These are phyloP conservation scores for Oxyura jamaicensis DNA, from an alignment of 2,113 vertebrate species.

Conservation along the genomic window DNA sequence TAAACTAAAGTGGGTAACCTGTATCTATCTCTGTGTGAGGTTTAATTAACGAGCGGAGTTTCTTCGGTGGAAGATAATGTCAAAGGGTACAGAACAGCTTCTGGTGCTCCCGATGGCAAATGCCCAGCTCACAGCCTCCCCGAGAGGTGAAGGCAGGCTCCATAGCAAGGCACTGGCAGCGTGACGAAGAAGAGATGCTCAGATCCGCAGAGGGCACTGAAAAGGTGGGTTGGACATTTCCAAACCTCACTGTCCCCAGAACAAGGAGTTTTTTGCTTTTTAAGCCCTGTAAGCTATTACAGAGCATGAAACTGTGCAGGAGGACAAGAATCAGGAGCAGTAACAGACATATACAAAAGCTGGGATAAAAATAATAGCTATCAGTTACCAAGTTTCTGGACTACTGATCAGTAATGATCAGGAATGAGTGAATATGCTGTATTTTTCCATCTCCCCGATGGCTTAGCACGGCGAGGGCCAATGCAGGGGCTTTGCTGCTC, in stretches of 20 bases:
- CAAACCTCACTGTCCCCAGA: background rate
- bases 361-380: background rate
- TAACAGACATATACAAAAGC: background rate
- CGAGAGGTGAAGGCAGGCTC: background rate
- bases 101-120: background rate
- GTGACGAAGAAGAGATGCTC: background rate
- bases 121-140: background rate
- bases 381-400: background rate
- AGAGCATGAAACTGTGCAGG: fast-evolving
- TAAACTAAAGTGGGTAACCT: background rate
- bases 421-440: background rate
- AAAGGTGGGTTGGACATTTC: background rate
- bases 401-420: background rate
- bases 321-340: background rate
- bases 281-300: background rate
- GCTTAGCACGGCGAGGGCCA: background rate
- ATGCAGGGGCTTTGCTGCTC: background rate
- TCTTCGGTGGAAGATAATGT: background rate
- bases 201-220: fast-evolving
- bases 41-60: background rate
- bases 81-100: background rate
- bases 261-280: background rate
- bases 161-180: background rate
- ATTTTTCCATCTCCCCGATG: background rate
- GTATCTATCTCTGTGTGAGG: background rate